Percentiles rank a stretch among this genome's conserved stretches.
Evolutionary conservation across 2,888 invertebrate genomes (phyloP).

Genomic region (Drosophila histrio): DNA sequence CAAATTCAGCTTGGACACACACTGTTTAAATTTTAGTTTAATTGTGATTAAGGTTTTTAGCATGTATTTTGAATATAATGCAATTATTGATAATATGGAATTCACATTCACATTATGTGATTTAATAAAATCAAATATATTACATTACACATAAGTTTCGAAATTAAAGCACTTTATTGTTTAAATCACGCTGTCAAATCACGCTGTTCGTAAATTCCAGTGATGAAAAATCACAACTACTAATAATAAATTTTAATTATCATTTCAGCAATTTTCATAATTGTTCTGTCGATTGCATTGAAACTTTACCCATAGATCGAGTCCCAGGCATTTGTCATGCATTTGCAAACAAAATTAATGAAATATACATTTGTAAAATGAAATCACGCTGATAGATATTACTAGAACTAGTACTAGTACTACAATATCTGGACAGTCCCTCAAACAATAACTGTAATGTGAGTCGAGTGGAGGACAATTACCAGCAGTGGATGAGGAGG

Average conservation of each 20-base stretch:
- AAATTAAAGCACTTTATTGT: too few species aligned
- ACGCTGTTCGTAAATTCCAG: neutral
- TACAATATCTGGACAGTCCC: neutral
- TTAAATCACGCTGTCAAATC: neutral
- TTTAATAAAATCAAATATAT: too few species aligned
- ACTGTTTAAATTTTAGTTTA: too few species aligned
- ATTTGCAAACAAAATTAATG: constrained; percentile 34
- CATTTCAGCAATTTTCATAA: neutral
- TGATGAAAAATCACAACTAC: neutral
- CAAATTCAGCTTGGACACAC: too few species aligned
- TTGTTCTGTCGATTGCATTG: constrained; percentile 8
- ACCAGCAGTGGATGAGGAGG: too few species aligned
- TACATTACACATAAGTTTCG: too few species aligned
- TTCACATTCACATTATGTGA: too few species aligned
- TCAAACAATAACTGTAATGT: constrained; percentile 12
- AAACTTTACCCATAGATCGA: constrained; percentile 2
- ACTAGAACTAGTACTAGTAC: neutral
- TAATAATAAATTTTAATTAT: neutral
- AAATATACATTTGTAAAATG: constrained; percentile 22
- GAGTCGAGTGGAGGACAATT: constrained; percentile 20
- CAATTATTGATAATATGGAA: too few species aligned
- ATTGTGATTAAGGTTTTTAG: too few species aligned
- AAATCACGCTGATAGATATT: constrained; percentile 15
- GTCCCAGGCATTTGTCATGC: constrained; percentile 15
- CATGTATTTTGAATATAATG: too few species aligned